These are phyloP conservation scores for Zootoca vivipara DNA, from an alignment of 2,113 vertebrate genomes.

Conservation along the genomic window DNA sequence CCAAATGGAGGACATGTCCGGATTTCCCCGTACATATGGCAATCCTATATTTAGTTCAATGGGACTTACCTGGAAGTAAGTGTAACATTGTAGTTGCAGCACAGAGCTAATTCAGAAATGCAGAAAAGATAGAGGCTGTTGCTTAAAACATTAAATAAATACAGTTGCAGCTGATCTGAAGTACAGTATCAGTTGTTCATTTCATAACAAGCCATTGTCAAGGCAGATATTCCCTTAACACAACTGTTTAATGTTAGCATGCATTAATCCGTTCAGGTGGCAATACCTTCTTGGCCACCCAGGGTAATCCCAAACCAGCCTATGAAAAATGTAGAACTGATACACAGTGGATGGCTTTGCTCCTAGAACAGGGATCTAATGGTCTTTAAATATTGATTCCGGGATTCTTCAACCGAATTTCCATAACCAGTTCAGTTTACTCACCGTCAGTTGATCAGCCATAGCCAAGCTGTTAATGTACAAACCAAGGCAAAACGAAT, in stretches of 20 bases:
- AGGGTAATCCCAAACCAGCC: slow-evolving; percentile 43
- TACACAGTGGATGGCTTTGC: slow-evolving; percentile 50
- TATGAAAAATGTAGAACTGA: slow-evolving; percentile 67
- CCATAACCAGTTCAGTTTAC: neutral
- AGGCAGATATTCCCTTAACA: neutral
- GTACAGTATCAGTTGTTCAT: neutral
- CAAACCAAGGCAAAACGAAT: neutral
- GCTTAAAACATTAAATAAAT: accelerated
- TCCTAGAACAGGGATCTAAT: slow-evolving; percentile 35
- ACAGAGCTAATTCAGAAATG: neutral
- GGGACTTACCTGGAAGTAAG: too few species aligned
- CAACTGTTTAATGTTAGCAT: neutral
- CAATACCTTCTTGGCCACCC: neutral
- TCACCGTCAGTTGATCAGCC: neutral
- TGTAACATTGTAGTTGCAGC: neutral
- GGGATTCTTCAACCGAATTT: accelerated
- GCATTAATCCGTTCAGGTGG: neutral
- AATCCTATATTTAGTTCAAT: too few species aligned
- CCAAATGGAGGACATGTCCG: too few species aligned
- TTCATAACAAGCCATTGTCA: neutral
- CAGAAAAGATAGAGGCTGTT: neutral
- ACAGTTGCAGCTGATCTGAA: neutral
- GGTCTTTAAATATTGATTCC: slow-evolving; percentile 53
- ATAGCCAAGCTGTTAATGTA: accelerated
- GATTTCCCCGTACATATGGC: too few species aligned